Base-by-base conservation (phyloP, 2,113 vertebrate species). In the Etheostoma spectabile region DNA sequence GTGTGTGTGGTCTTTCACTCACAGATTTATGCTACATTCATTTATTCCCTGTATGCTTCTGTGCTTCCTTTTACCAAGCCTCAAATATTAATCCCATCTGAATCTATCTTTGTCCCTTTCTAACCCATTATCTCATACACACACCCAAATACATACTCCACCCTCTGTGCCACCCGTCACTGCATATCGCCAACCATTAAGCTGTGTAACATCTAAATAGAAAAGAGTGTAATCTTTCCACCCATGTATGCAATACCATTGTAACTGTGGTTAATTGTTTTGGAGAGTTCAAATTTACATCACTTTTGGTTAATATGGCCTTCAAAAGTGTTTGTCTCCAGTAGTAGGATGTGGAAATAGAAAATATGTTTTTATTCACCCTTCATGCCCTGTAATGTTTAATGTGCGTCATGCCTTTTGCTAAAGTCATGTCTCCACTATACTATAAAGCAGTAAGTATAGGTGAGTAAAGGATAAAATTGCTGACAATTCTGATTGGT, bases 261-360 rank as follows among this genome's bases (percentile, higher is more conserved):
- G 73, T 64, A 84, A 74, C 48, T 35, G 14, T 84, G 27, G 16
- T 70, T 19, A 15, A 85, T 85, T 85, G 77, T 60, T 72, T 49
- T 53, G 24, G 5, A 64, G 46, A 66, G 38, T 55, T 52, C 2
- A 65, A 78, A 62, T 22, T 22, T 6, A 48, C 24, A 27, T 21
- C 10, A 24, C 30, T 75, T 33, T 6, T 55, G 24, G 10, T 66
- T 66, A 42, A 46, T 68, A 14, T 56, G 38, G 18, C 15, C 19
- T 83, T 86, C 19, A 45, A 66, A 63, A 8, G 3, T 16, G 49
- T 71, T 82, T 11, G 52, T 64, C 48, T 65, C 10, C 18, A 62
- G 21, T 66, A 18, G 10, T 19, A 74, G 62, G 2, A 16, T 45
- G 46, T 53, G 22, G 35, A 7, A 22, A 56, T 18, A 65, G 46